A percentile compares a stretch with the other conserved stretches of the same genome.
Conservation (phyloP, 2,113 vertebrate genomes). For the Beaufortia kweichowensis region DNA sequence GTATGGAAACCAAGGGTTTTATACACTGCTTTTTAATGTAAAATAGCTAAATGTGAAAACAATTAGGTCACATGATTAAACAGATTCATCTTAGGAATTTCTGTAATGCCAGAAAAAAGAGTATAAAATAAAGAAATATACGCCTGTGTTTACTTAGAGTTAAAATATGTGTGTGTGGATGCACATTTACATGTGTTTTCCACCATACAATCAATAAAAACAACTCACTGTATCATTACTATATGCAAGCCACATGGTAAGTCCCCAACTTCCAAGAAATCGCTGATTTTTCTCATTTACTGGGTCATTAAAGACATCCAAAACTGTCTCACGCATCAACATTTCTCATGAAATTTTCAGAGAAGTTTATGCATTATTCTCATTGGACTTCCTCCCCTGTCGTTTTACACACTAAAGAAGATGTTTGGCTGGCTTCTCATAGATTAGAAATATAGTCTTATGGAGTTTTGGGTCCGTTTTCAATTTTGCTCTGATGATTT, state of each 20-base stretch:
- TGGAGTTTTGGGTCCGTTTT: conserved; percentile 49
- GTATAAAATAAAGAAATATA: neutral
- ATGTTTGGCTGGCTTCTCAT: conserved; percentile 10
- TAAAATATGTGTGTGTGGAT: neutral
- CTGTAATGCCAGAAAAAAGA: neutral
- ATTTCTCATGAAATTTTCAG: conserved; percentile 30
- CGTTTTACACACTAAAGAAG: conserved; percentile 29
- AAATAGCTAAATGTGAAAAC: neutral
- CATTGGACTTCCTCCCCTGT: conserved; percentile 40
- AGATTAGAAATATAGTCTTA: conserved; percentile 28
- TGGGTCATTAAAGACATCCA: conserved; percentile 44
- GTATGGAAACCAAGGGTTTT: neutral
- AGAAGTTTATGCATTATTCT: conserved; percentile 30
- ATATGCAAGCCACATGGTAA: conserved; percentile 36
- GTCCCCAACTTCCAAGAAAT: conserved; percentile 4
- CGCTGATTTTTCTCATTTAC: conserved; percentile 33
- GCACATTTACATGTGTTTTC: neutral
- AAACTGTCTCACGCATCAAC: conserved; percentile 28
- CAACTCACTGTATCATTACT: conserved; percentile 28
- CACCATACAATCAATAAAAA: conserved; percentile 4
- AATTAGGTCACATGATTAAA: neutral
- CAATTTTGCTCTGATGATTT: conserved; percentile 42
- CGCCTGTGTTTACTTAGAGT: neutral
- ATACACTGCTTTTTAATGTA: too few species aligned
- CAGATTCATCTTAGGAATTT: neutral